These are phyloP conservation scores for Pterostichus madidus DNA, from an alignment of 2,888 invertebrate genomes.

Conservation along the genomic window DNA sequence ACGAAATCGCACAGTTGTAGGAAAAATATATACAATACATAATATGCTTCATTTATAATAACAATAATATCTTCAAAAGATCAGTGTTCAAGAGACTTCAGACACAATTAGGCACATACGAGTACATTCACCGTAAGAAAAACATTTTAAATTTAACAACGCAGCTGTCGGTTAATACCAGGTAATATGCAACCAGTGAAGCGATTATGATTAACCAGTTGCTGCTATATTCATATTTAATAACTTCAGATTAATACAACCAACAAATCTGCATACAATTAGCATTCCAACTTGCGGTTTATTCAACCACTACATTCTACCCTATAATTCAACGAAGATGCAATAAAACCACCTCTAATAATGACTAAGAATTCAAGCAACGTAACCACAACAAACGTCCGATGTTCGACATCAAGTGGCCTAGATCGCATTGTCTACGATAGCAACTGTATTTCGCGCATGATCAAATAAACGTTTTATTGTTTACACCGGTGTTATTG, in stretches of 20 bases:
- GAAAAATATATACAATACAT: too few species aligned
- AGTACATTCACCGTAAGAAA: too few species aligned
- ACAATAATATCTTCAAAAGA: too few species aligned
- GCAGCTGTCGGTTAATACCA: too few species aligned
- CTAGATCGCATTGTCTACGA: slow-evolving; percentile 16
- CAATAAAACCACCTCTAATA: background rate
- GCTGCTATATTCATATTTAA: background rate
- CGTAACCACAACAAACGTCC: background rate
- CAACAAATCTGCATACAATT: too few species aligned
- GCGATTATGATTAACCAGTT: slow-evolving; percentile 9
- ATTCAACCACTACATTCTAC: slow-evolving; percentile 16
- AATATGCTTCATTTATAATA: too few species aligned
- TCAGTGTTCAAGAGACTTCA: too few species aligned
- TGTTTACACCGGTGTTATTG: slow-evolving; percentile 50
- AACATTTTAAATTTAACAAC: too few species aligned
- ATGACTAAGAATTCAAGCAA: background rate
- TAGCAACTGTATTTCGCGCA: slow-evolving; percentile 54
- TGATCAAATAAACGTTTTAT: slow-evolving; percentile 44
- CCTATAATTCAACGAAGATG: background rate
- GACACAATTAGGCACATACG: too few species aligned
- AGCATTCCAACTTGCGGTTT: background rate
- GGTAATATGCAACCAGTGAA: background rate
- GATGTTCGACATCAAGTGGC: slow-evolving; percentile 7
- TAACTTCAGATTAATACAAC: background rate
- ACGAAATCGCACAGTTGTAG: too few species aligned